Evolutionary conservation across 2,113 vertebrate species (phyloP).

Genomic region (Dendropsophus ebraccatus): DNA sequence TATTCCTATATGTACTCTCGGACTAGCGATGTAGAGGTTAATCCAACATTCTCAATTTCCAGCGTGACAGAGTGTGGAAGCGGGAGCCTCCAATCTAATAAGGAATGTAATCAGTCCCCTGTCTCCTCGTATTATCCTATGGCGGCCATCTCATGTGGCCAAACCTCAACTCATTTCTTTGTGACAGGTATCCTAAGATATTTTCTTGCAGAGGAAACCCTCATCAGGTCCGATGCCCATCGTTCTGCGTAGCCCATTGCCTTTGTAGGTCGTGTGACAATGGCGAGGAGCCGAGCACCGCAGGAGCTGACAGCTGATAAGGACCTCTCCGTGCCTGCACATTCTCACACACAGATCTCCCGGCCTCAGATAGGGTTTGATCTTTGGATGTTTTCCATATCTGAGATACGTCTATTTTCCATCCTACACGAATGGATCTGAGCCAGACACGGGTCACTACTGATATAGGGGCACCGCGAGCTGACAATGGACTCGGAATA

Average conservation of each 20-base stretch:
- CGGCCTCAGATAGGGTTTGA: background rate
- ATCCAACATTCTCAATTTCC: slow-evolving; percentile 1
- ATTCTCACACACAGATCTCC: background rate
- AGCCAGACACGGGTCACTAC: background rate
- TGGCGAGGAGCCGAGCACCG: background rate
- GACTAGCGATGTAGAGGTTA: background rate
- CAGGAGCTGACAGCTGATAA: slow-evolving; percentile 38
- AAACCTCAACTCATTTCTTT: slow-evolving; percentile 32
- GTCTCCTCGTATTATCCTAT: slow-evolving; percentile 24
- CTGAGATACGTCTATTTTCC: slow-evolving; percentile 13
- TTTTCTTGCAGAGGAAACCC: slow-evolving; percentile 14
- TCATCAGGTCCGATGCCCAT: background rate
- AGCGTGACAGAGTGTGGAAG: background rate
- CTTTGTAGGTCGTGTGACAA: background rate
- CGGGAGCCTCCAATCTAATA: slow-evolving; percentile 7
- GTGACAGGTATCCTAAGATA: background rate
- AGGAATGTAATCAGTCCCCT: slow-evolving; percentile 38
- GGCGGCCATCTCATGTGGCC: background rate
- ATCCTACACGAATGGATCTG: background rate
- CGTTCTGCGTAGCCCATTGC: background rate
- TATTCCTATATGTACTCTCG: no score
- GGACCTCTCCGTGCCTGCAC: slow-evolving; percentile 7
- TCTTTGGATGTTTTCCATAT: slow-evolving; percentile 32
- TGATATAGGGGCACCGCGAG: background rate
- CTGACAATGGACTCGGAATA: background rate